Evolutionary conservation across 2,113 vertebrate genomes (phyloP), one percentile per base, ranked within the genome.

Genomic region (Podarcis muralis): DNA sequence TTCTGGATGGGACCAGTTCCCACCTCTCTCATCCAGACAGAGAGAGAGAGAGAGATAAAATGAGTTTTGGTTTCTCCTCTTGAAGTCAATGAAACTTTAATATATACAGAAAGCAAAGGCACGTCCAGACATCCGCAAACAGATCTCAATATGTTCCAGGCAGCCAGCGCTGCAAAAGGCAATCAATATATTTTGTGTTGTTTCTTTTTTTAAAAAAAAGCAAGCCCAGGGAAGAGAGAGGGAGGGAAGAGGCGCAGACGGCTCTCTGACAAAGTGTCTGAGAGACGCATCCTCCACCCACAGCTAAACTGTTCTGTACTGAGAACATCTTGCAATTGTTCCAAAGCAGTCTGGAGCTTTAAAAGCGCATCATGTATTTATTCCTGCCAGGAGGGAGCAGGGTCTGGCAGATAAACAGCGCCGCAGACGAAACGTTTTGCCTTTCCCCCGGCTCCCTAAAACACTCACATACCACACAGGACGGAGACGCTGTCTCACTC

Each of bases 71-170:
- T 48, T 69, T 30, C 32, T 37, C 35, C 69, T 59, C 35, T 87
- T 89, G 90, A 92, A 93, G 85, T 66, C 35, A 35, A 85, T 13
- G 43, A 27, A 87, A 40, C 78, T 92, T 94, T 92, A 90, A 91
- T 40, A 86, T 23, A 89, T 9, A 32, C 9, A 71, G 78, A 80
- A 75, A 15, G 66, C 91, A 32, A 87, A 84, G 79, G 91, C 84
- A 69, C 84, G 89, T 89, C 90, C 81, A 57, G 71, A 66, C 71
- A 85, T 27, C 68, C 57, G 37, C 80, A 93, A 90, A 30, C 72
- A 84, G 80, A 79, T 84, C 78, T 89, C 89, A 89, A 83, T 91
- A 92, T 81, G 68, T 87, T 93, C 88, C 87, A 93, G 71, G 62
- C 82, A 92, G 72, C 68, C 81, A 88, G 83, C 71, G 84, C 91